Base-by-base conservation (phyloP, 2,113 vertebrate genomes). In the Oreochromis tanganicae region DNA sequence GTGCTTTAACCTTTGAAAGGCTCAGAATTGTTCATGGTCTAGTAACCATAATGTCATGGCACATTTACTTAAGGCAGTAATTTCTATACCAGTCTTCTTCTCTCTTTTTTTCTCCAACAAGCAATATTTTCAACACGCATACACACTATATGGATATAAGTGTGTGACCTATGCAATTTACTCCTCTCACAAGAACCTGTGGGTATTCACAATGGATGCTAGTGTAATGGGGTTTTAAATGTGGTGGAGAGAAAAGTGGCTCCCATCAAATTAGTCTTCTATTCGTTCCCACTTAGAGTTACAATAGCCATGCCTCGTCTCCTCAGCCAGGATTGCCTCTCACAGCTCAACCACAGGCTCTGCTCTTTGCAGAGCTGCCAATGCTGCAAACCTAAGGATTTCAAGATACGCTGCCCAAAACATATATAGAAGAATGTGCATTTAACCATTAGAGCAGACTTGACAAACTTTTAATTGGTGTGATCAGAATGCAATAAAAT, bases 191-290 rank as follows among this genome's bases (percentile, higher is more conserved):
- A 85, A 90, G 78, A 80, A 93, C 83, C 88, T 85, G 80, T 90
- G 80, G 85, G 55, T 82, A 86, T 91, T 87, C 81, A 88, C 88
- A 36, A 68, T 87, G 86, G 86, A 92, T 89, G 86, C 87, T 84
- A 59, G 59, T 75, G 82, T 95, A 95, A 96, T 95, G 86, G 91
- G 84, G 87, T 96, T 96, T 96, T 95, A 95, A 96, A 95, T 94
- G 94, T 94, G 91, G 91, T 89, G 82, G 84, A 85, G 90, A 93
- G 91, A 94, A 92, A 91, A 91, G 86, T 86, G 89, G 88, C 89
- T 94, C 89, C 92, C 91, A 93, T 93, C 90, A 94, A 94, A 95
- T 96, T 93, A 95, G 91, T 86, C 88, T 83, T 92, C 88, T 84
- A 86, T 94, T 96, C 92, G 91, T 92, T 93, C 86, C 88, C 85